These are phyloP conservation scores for Promerops cafer DNA, from an alignment of 2,113 vertebrate species.

Conservation along the genomic window DNA sequence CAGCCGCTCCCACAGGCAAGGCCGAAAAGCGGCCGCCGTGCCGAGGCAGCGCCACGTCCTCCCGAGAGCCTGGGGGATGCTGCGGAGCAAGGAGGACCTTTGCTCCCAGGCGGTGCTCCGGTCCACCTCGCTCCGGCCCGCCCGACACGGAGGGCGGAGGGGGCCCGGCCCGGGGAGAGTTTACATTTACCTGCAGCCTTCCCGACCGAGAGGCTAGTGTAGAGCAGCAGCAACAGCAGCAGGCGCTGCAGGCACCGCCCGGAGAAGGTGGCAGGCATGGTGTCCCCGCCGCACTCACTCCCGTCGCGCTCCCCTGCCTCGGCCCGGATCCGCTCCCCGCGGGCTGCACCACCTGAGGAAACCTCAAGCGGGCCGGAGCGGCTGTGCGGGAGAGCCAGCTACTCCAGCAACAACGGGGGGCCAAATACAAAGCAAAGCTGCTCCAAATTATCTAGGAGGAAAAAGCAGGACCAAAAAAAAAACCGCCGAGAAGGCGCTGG, in stretches of 20 bases:
- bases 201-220: not conserved
- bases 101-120: not conserved
- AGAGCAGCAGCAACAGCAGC: not conserved
- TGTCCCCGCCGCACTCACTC: not conserved
- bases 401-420: not conserved
- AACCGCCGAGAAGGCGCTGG: rapidly evolving
- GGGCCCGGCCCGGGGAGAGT: too few species aligned
- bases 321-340: not conserved
- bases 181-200: conserved; percentile 6
- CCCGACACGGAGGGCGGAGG: not conserved
- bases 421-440: too few species aligned
- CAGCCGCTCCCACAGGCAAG: rapidly evolving
- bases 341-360: not conserved
- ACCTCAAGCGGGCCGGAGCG: not conserved
- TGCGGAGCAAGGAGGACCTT: not conserved
- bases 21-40: not conserved
- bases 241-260: not conserved
- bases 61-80: not conserved
- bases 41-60: rapidly evolving
- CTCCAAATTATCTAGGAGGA: rapidly evolving
- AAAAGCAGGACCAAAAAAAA: rapidly evolving
- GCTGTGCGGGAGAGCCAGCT: not conserved
- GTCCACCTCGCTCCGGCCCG: not conserved
- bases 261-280: not conserved
- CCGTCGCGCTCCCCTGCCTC: not conserved